Percentiles rank a stretch among this genome's conserved stretches.
phyloP scores from a whole-genome alignment of 2,113 vertebrate genomes.

The Trochalopteron elliotii region DNA sequence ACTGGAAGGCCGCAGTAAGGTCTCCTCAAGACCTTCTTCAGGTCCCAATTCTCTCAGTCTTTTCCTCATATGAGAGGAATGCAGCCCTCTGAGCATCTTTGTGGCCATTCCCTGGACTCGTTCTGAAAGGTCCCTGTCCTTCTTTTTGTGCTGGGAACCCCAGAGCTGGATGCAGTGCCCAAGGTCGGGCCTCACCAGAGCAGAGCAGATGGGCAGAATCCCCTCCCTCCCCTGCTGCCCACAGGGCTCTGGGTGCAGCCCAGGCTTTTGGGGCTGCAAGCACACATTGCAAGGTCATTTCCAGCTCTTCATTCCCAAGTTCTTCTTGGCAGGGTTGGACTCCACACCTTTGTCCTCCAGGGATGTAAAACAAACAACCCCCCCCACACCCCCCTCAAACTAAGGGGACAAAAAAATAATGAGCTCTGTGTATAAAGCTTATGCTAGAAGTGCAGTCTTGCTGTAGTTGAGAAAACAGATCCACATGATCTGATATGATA shows the following conservation, averaged over 20 bases:
- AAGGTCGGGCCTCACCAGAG: not conserved
- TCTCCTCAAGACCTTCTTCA: not conserved
- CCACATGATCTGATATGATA: not conserved
- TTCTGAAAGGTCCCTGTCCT: not conserved
- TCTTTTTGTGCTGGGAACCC: no score
- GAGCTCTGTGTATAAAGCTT: not conserved
- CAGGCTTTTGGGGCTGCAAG: not conserved
- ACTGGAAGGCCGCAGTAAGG: not conserved
- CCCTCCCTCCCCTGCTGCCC: not conserved
- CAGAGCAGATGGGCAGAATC: not conserved
- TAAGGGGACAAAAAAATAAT: no score
- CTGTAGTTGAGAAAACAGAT: not conserved
- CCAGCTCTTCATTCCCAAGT: not conserved
- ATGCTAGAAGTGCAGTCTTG: not conserved
- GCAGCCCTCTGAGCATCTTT: not conserved
- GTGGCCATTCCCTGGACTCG: no score
- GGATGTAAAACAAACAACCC: not conserved
- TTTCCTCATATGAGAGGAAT: not conserved
- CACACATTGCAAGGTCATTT: not conserved
- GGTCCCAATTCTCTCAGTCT: not conserved
- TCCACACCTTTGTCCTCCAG: not conserved
- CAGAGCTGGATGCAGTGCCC: not conserved
- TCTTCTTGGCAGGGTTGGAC: not conserved
- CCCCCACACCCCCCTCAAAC: no score
- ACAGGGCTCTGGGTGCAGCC: accelerated